Evolutionary conservation across 2,888 invertebrate genomes (phyloP).

Genomic region (Synanthedon myopaeformis): DNA sequence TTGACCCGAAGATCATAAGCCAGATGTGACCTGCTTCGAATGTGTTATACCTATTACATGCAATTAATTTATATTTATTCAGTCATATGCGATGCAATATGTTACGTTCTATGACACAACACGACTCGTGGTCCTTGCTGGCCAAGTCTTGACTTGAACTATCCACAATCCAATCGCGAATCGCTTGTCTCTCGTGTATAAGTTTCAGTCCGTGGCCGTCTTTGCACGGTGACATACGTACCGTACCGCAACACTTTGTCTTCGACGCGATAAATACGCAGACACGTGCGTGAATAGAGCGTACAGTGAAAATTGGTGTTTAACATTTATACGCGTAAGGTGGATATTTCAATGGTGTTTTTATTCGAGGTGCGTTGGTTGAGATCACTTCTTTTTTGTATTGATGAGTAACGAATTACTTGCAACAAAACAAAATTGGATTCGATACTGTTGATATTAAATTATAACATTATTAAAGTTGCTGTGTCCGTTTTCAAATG

Average conservation of each 20-base stretch:
- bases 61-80: too few relatives aligned
- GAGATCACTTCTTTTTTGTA: too few relatives aligned
- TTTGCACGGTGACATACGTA: slow-evolving; percentile 18
- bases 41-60: too few relatives aligned
- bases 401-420: too few relatives aligned
- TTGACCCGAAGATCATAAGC: too few relatives aligned
- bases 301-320: not conserved
- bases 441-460: too few relatives aligned
- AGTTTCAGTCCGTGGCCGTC: slow-evolving; percentile 28
- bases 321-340: not conserved
- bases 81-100: slow-evolving; percentile 4
- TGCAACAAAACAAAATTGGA: too few relatives aligned
- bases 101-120: slow-evolving; percentile 36
- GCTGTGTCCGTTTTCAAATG: too few relatives aligned
- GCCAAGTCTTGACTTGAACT: slow-evolving; percentile 15
- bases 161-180: slow-evolving; percentile 22
- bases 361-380: not conserved
- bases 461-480: too few relatives aligned
- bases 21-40: too few relatives aligned
- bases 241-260: slow-evolving; percentile 3
- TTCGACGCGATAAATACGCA: not conserved
- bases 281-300: slow-evolving; percentile 3
- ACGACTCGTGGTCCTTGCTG: slow-evolving; percentile 28
- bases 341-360: not conserved
- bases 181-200: slow-evolving; percentile 10